A percentile compares a stretch with the other conserved stretches of the same genome.
Conservation (phyloP, 2,113 vertebrate species). For the Centropristis striata region DNA sequence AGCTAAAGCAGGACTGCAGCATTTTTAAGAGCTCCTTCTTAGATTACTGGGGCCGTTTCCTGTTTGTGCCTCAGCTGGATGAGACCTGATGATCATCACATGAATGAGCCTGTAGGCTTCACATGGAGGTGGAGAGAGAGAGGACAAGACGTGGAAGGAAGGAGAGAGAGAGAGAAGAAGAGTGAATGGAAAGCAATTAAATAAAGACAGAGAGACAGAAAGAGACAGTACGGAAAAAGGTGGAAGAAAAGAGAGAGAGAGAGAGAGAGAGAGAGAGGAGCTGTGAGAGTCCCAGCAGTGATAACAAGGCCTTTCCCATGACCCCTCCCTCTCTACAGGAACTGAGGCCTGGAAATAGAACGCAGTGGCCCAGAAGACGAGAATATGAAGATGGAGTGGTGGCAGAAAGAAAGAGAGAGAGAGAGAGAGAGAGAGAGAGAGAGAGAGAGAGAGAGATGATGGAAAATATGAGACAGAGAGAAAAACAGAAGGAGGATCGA, state of each 20-base stretch:
- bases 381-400: constrained; percentile 50
- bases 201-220: not conserved
- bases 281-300: constrained; percentile 79
- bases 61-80: constrained; percentile 52
- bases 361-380: constrained; percentile 48
- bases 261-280: constrained; percentile 57
- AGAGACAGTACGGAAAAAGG: constrained; percentile 40
- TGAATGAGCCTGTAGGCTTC: constrained; percentile 38
- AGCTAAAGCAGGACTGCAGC: constrained; percentile 35
- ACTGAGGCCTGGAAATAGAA: constrained; percentile 83
- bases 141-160: not conserved
- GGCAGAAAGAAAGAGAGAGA: constrained; percentile 24
- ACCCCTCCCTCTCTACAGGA: constrained; percentile 83
- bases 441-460: constrained; percentile 15
- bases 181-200: not conserved
- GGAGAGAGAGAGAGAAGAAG: not conserved
- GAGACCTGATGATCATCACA: constrained; percentile 48
- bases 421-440: constrained; percentile 1
- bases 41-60: constrained; percentile 64
- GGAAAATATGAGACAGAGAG: constrained; percentile 7
- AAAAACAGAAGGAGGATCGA: not conserved
- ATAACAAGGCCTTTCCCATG: constrained; percentile 87
- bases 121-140: not conserved
- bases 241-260: constrained; percentile 48
- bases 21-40: constrained; percentile 59